Base-by-base conservation (phyloP, 2,888 invertebrate genomes). In the Lucinisca nassula region DNA sequence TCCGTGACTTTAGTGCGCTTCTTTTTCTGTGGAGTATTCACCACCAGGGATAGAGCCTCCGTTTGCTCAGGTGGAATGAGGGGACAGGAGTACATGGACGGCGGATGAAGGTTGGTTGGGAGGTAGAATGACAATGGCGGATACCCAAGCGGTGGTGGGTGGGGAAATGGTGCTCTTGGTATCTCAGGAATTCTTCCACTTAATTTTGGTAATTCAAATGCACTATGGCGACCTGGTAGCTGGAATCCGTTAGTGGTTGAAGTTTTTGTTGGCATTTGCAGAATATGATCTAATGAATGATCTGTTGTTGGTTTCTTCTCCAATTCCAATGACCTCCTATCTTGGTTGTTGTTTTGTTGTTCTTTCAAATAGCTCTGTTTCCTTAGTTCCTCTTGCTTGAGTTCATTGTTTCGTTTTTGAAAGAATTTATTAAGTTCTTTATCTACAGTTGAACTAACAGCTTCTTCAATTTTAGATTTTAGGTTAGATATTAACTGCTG, bases 1-100 rank as follows among this genome's bases (percentile, higher is more conserved):
- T 96, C 96, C 12, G 99, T 99, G 95, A 99, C 97, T 98, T 99
- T 99, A 96, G 99, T 99, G 82, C 99, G 97, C 97, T 99, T 99
- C 97, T 99, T 99, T 97, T 99, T 99, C 97, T 99, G 99, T 1
- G 99, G 99, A 3, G 95, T 94, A 73, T 98, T 98, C 93, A 99
- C 98, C 85, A 99, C 99, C 94, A 99, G 97, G 96, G 99, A 98
- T 83, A 99, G 97, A 3, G 99, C 99, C 96, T 99, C 99, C 17
- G 95, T 95, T 89, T 96, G 96, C 77, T 96, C 96, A 0, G 95
- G 95, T 40, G 92, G 92, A 73, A 90, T 78, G 14, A 89, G 83
- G 58, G 92, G 89, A 73, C 88, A 88, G 73, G 92, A 89, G 85
- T 92, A 93, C 83, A 94, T 88, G n/a, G 93, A 90, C 58, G 94